Conservation (phyloP, 2,888 invertebrate species). For the Atrina japonica region DNA sequence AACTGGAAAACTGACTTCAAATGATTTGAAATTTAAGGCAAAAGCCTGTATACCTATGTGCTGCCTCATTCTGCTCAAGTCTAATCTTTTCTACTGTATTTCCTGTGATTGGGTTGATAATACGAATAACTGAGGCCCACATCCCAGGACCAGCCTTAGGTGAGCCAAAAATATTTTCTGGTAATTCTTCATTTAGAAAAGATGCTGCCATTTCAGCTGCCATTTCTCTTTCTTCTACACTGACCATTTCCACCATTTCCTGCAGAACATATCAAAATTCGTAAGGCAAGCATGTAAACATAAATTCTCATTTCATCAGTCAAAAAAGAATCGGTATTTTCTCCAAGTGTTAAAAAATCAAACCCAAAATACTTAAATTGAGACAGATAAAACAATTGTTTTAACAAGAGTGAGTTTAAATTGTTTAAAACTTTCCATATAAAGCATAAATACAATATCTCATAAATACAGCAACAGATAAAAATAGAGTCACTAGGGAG, state of each 20-base stretch:
- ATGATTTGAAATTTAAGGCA: too few species aligned
- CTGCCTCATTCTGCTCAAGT: conserved; percentile 97
- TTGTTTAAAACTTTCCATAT: too few species aligned
- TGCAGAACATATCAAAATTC: too few species aligned
- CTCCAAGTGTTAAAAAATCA: too few species aligned
- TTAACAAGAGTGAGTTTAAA: too few species aligned
- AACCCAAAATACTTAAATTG: too few species aligned
- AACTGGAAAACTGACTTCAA: too few species aligned
- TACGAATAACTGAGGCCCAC: conserved; percentile 90
- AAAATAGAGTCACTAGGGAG: too few species aligned
- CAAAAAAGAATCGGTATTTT: background rate
- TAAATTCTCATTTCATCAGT: background rate
- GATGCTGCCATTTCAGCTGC: conserved; percentile 99
- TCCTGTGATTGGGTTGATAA: conserved; percentile 85
- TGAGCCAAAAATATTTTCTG: conserved; percentile 96
- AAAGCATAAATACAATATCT: too few species aligned
- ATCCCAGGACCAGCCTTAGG: conserved; percentile 96
- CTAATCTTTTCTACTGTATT: conserved; percentile 86
- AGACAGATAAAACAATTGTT: too few species aligned
- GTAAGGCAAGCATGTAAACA: background rate
- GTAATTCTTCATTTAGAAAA: conserved; percentile 95
- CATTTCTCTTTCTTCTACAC: conserved; percentile 95
- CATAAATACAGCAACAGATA: too few species aligned
- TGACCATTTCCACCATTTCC: conserved; percentile 97
- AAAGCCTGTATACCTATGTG: conserved; percentile 92